phyloP scores from a whole-genome alignment of 2,113 vertebrate species.

The Prochilodus magdalenae region DNA sequence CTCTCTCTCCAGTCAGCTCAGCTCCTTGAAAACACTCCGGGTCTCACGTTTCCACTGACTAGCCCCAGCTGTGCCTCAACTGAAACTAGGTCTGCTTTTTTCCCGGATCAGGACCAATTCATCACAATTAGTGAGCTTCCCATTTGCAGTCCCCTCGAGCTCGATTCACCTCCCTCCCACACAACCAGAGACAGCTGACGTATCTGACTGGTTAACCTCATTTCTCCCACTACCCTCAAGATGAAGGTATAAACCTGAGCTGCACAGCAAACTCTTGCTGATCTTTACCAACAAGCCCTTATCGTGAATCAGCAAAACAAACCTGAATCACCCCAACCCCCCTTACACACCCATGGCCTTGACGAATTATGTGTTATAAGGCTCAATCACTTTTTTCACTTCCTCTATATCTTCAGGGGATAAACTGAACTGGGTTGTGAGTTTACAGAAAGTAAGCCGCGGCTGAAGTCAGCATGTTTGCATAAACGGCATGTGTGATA shows the following conservation, averaged over 20 bases:
- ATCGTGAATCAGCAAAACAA: slow-evolving; percentile 35
- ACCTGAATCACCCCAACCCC: slow-evolving; percentile 16
- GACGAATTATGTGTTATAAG: slow-evolving; percentile 33
- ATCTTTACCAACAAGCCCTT: slow-evolving; percentile 39
- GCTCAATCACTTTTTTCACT: neutral
- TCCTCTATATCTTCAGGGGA: slow-evolving; percentile 5
- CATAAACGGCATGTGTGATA: slow-evolving; percentile 45
- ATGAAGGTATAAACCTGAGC: slow-evolving; percentile 10
- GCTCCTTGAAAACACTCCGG: slow-evolving; percentile 47
- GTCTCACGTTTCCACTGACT: slow-evolving; percentile 61
- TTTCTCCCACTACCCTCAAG: slow-evolving; percentile 34
- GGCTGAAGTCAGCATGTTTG: slow-evolving; percentile 38
- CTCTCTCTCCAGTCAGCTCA: slow-evolving; percentile 46
- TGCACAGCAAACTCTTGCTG: slow-evolving; percentile 32
- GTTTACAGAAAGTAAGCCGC: slow-evolving; percentile 27
- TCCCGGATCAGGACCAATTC: slow-evolving; percentile 44
- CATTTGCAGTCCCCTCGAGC: slow-evolving; percentile 44
- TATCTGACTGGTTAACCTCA: slow-evolving; percentile 38
- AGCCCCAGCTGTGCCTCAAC: slow-evolving; percentile 58
- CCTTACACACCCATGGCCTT: neutral
- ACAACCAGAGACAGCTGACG: slow-evolving; percentile 37
- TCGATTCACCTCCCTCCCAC: slow-evolving; percentile 30
- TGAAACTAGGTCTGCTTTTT: slow-evolving; percentile 50
- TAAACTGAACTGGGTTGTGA: slow-evolving; percentile 22
- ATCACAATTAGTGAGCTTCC: slow-evolving; percentile 60